Percentiles rank a stretch among this genome's conserved stretches.
Conservation (phyloP, 2,888 invertebrate species). For the Latheticus oryzae region DNA sequence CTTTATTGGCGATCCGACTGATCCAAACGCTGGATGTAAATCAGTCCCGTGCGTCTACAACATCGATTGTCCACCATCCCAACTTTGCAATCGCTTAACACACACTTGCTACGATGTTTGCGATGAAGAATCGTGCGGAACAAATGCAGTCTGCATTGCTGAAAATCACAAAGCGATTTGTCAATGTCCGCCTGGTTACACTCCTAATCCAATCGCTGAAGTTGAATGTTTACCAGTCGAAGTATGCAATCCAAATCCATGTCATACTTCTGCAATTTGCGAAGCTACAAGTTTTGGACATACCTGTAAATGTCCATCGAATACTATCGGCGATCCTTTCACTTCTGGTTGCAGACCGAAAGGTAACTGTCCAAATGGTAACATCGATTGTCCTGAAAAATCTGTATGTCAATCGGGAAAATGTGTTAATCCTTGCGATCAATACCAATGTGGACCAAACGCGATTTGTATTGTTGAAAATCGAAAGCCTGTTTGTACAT, state of each 20-base stretch:
- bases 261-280: constrained; percentile 85
- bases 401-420: constrained; percentile 77
- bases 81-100: constrained; percentile 85
- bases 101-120: constrained; percentile 87
- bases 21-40: constrained; percentile 78
- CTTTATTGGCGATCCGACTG: constrained; percentile 87
- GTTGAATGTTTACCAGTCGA: constrained; percentile 80
- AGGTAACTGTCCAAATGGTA: constrained; percentile 78
- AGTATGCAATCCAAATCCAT: constrained; percentile 81
- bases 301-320: constrained; percentile 82
- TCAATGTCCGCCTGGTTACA: constrained; percentile 87
- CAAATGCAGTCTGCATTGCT: constrained; percentile 88
- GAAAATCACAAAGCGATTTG: constrained; percentile 86
- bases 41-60: constrained; percentile 89
- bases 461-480: constrained; percentile 83
- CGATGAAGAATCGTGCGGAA: constrained; percentile 84
- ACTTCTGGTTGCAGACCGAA: constrained; percentile 81
- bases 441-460: constrained; percentile 81
- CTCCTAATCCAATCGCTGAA: constrained; percentile 85
- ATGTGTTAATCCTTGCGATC: constrained; percentile 85
- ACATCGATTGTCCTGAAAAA: constrained; percentile 81
- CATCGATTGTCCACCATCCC: constrained; percentile 81
- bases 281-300: constrained; percentile 74
- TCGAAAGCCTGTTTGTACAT: constrained; percentile 82
- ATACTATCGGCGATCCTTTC: constrained; percentile 82